phyloP scores from a whole-genome alignment of 2,113 vertebrate genomes.

The Calonectris borealis region DNA sequence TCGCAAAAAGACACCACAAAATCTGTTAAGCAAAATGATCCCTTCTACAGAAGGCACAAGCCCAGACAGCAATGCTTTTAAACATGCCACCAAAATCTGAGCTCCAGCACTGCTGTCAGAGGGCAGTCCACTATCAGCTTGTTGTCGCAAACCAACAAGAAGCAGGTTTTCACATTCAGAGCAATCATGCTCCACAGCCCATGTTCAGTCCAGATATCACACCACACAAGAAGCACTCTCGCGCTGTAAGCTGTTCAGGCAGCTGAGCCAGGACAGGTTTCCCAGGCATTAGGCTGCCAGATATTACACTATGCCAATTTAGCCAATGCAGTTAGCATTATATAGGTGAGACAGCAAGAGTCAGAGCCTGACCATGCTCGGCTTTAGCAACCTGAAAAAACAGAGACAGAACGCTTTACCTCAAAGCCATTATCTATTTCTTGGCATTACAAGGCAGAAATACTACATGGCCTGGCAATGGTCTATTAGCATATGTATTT shows the following conservation, averaged over 20 bases:
- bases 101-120: background rate
- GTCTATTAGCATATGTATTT: background rate
- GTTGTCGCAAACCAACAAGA: background rate
- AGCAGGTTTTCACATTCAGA: background rate
- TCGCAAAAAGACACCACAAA: background rate
- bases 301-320: rapidly evolving
- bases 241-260: rapidly evolving
- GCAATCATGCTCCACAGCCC: rapidly evolving
- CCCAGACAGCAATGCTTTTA: background rate
- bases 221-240: background rate
- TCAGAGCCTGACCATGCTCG: background rate
- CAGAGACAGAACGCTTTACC: background rate
- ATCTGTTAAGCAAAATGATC: background rate
- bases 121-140: no score
- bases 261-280: background rate
- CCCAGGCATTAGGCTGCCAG: background rate
- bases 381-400: background rate
- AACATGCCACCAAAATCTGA: rapidly evolving
- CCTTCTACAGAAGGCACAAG: background rate
- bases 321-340: rapidly evolving
- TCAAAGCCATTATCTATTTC: background rate
- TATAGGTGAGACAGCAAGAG: background rate
- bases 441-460: background rate
- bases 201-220: rapidly evolving
- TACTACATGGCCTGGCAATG: background rate